Base-by-base conservation (phyloP, 2,797 vertebrate genomes). In the Tapera naevia region DNA sequence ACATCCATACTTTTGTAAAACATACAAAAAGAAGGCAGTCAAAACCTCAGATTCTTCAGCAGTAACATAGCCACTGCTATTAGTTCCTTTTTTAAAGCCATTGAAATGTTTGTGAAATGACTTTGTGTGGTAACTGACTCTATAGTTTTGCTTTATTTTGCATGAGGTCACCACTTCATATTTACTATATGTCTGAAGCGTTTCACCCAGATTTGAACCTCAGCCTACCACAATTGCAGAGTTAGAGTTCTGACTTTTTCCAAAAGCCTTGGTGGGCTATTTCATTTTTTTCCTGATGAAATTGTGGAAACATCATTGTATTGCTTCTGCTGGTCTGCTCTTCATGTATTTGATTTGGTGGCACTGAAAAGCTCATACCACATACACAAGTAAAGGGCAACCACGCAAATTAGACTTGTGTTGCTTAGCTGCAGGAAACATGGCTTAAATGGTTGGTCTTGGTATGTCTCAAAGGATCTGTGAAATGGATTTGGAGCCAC, bases 401-500 rank as follows among this genome's bases (percentile, higher is more conserved):
- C 23, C 53, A 62, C 9, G 11, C 85, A 94, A 80, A 95, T 93
- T 89, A 94, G 83, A 82, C 72, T 80, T 61, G 9, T 88, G 28
- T 72, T 88, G 39, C 65, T 73, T 76, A 32, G 61, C 41, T 1
- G 9, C 28, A 84, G 50, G 82, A 94, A 87, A 64, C 13, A 61
- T 39, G 27, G 19, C 69, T 93, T 94, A 89, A 93, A 87, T 88
- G 33, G 11, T 64, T 76, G 69, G 51, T 79, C 58, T 61, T 89
- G 73, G 64, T 64, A 48, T 56, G 79, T 74, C 89, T 75, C 94
- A 93, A 65, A 92, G 39, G 91, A 86, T 66, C 24, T 53, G 35
- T 94, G 54, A 94, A 94, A 90, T 53, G 54, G 51, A 75, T 78
- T 69, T 89, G 76, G 74, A 96, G 93, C 80, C 96, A 96, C 81